phyloP scores from a whole-genome alignment of 1,140 invertebrate genomes.

The Diorhabda elongata region DNA sequence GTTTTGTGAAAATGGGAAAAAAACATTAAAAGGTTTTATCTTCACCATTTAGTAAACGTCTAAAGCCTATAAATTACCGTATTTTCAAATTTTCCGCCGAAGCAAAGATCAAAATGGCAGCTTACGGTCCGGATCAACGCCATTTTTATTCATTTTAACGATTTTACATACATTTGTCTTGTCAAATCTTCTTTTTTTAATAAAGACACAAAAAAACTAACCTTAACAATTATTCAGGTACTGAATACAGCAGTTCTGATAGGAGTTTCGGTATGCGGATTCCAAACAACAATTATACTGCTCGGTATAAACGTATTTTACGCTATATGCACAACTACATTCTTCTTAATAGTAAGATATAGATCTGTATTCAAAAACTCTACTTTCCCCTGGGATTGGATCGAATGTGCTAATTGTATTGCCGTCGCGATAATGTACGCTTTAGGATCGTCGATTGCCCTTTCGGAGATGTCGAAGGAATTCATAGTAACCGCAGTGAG shows the following conservation, averaged over 20 bases:
- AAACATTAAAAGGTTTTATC: too few relatives aligned
- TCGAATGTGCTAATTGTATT: neutral
- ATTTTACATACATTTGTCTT: too few relatives aligned
- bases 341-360: neutral
- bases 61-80: too few relatives aligned
- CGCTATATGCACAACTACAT: neutral
- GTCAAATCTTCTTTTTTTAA: too few relatives aligned
- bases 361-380: neutral
- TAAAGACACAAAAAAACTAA: too few relatives aligned
- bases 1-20: too few relatives aligned
- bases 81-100: too few relatives aligned
- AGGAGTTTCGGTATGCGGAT: neutral
- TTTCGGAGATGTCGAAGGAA: neutral
- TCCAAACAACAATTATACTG: neutral
- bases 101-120: too few relatives aligned
- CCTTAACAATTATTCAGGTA: neutral
- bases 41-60: too few relatives aligned
- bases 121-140: too few relatives aligned
- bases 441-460: neutral
- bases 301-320: neutral
- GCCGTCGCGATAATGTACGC: neutral
- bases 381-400: conserved; percentile 8
- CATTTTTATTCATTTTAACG: too few relatives aligned
- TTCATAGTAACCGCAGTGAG: conserved; percentile 7
- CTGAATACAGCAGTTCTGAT: neutral